phyloP scores from a whole-genome alignment of 2,888 invertebrate genomes.

The Campopleginae sp. region DNA sequence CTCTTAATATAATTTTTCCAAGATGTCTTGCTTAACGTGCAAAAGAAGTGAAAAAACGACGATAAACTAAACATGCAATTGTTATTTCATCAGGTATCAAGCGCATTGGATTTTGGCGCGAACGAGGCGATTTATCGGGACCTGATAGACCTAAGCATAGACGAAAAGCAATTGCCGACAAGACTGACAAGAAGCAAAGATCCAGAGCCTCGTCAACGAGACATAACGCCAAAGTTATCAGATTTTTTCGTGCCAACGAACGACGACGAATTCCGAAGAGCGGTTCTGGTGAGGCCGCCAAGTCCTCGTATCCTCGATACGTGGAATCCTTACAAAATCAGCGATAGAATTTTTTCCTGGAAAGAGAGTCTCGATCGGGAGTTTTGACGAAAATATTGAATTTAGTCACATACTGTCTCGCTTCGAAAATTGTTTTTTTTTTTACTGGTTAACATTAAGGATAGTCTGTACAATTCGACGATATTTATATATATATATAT shows the following conservation, averaged over 20 bases:
- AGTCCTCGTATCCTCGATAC: conserved; percentile 72
- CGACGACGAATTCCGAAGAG: conserved; percentile 74
- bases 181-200: conserved; percentile 78
- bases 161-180: conserved; percentile 77
- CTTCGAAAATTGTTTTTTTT: conserved; percentile 22
- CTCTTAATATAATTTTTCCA: not conserved
- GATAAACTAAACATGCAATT: not conserved
- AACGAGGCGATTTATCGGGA: conserved; percentile 79
- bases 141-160: conserved; percentile 77
- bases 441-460: conserved; percentile 14
- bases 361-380: conserved; percentile 73
- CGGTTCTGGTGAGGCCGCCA: conserved; percentile 70
- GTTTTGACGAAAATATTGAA: conserved; percentile 15
- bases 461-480: conserved; percentile 55
- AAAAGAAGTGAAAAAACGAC: not conserved
- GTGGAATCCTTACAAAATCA: conserved; percentile 77
- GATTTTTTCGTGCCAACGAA: conserved; percentile 78
- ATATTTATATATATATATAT: conserved; percentile 27
- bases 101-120: conserved; percentile 77
- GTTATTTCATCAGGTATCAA: conserved; percentile 74
- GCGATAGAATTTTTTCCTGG: conserved; percentile 78
- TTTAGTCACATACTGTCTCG: not conserved
- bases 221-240: conserved; percentile 76
- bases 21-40: not conserved
- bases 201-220: conserved; percentile 78